These are phyloP conservation scores for Eupithecia inturbata DNA, from an alignment of 2,888 invertebrate genomes.

Conservation along the genomic window DNA sequence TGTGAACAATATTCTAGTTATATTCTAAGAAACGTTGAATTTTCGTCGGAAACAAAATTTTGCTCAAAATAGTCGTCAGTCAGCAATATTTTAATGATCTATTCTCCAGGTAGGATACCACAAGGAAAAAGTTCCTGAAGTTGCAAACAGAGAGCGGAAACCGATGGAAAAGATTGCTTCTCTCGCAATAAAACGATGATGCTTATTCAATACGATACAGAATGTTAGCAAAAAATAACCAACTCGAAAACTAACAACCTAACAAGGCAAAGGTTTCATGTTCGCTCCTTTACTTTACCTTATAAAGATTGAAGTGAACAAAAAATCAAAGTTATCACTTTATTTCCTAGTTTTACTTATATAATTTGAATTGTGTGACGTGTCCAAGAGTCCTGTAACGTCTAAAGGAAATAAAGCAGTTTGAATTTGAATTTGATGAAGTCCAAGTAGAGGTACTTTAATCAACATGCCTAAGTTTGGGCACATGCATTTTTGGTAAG, in stretches of 20 bases:
- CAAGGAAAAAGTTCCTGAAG: background rate
- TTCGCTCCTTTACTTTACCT: no score
- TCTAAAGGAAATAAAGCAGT: no score
- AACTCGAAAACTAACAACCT: no score
- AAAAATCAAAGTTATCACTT: no score
- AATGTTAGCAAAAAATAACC: background rate
- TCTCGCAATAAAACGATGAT: background rate
- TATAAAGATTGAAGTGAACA: no score
- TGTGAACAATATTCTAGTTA: background rate
- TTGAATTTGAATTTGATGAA: no score
- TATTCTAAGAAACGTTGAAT: background rate
- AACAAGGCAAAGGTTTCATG: no score
- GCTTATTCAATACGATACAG: background rate
- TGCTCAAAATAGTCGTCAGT: background rate
- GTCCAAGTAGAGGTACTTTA: background rate
- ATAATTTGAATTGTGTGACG: no score
- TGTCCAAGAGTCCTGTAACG: no score
- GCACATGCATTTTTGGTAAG: conserved; percentile 8
- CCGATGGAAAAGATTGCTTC: background rate
- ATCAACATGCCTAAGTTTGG: background rate
- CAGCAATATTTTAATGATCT: conserved; percentile 18
- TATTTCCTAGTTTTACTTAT: no score
- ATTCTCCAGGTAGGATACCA: conserved; percentile 5
- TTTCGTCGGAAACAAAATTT: background rate
- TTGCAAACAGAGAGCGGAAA: background rate